phyloP scores from a whole-genome alignment of 2,888 invertebrate genomes.

The Tenthredo livida region DNA sequence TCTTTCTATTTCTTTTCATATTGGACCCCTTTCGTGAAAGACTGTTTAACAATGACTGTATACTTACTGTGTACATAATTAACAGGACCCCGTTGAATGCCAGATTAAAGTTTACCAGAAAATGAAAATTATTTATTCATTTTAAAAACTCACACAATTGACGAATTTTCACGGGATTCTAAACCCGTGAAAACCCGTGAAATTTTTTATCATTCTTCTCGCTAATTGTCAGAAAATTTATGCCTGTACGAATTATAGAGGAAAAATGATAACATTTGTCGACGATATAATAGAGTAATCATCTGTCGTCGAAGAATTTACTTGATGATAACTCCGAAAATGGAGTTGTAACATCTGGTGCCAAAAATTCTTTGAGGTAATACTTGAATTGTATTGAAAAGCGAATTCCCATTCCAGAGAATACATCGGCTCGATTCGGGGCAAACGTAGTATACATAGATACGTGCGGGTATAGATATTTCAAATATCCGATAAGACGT shows the following conservation, averaged over 20 bases:
- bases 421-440: not conserved
- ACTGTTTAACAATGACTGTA: not conserved
- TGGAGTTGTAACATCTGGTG: no score
- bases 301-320: not conserved
- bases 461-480: not conserved
- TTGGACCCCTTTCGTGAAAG: not conserved
- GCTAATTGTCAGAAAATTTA: not conserved
- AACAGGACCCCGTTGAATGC: not conserved
- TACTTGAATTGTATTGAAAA: not conserved
- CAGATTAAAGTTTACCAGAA: not conserved
- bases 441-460: not conserved
- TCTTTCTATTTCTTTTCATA: not conserved
- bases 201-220: not conserved
- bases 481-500: slow-evolving; percentile 9
- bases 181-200: not conserved
- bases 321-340: not conserved
- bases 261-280: not conserved
- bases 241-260: not conserved
- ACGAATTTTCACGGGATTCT: not conserved
- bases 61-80: not conserved
- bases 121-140: slow-evolving; percentile 21
- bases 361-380: not conserved
- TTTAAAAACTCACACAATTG: not conserved
- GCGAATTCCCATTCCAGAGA: not conserved
- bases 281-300: not conserved